Base-by-base conservation (phyloP, 2,113 vertebrate species). In the Lamprologus sp. region DNA sequence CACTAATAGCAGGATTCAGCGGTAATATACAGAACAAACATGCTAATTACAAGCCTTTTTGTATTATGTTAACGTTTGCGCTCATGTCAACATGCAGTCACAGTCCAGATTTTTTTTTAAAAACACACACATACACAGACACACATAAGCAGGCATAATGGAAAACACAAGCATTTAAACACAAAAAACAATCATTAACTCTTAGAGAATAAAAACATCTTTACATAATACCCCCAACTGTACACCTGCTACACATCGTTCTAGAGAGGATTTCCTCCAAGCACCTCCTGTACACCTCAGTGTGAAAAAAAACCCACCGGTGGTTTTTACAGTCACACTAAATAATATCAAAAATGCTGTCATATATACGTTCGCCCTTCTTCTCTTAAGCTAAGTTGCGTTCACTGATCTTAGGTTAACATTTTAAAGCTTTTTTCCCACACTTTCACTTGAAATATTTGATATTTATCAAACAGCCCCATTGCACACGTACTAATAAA, bases 241-340 rank as follows among this genome's bases (percentile, higher is more conserved):
- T 28, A n/a, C 14, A 90, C 73, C 11, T 92, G 84, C 89, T 88
- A 90, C 87, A 91, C 42, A 73, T 90, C 8, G 6, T 55, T 73
- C 73, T 79, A 4, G 65, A 86, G 15, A 79, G 81, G 40, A 91
- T 84, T 87, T 89, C 51, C 17, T 2, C 15, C 14, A 7, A 81
- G 56, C 83, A 89, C 68, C 79, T 73, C n/a, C 84, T 65, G 31
- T 37, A 70, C 21, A 79, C 79, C 51, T 91, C 55, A 9, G 33
- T 17, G 17, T 47, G 31, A 65, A 77, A 83, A 68, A 77, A 77
- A 87, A 14, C 5, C 42, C 60, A 58, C 37, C n/a, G 49, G 73
- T 82, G 75, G 51, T 85, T 90, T 81, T 79, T 84, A 70, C 35
- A 21, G 19, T 58, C 70, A 58, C 45, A 31, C 14, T 54, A 51